Evolutionary conservation across 2,888 invertebrate species (phyloP).

Genomic region (Andrena flavipes): DNA sequence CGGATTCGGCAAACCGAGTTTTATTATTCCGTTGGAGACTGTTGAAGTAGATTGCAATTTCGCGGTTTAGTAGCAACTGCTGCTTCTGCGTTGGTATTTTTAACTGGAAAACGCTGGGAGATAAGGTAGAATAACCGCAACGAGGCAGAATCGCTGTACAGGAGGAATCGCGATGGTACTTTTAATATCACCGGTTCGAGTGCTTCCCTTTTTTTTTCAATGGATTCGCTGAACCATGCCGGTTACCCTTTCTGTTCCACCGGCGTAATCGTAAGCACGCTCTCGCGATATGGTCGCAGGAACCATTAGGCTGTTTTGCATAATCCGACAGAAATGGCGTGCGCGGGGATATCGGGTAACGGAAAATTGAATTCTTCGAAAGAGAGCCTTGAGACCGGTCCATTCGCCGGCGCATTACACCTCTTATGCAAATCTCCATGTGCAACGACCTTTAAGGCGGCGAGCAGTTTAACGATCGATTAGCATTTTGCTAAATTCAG

Average conservation of each 20-base stretch:
- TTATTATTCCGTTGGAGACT: not conserved
- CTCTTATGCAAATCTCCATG: constrained; percentile 58
- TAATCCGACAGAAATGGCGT: constrained; percentile 57
- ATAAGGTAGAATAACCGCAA: too few species aligned
- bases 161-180: not conserved
- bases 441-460: constrained; percentile 45
- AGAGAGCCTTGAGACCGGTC: constrained; percentile 37
- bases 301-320: constrained; percentile 60
- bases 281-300: constrained; percentile 9
- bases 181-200: not conserved
- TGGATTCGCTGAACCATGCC: not conserved
- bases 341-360: constrained; percentile 50
- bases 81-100: too few species aligned
- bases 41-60: not conserved
- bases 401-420: constrained; percentile 37
- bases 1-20: not conserved
- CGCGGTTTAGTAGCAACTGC: too few species aligned
- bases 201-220: not conserved
- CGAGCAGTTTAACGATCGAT: constrained; percentile 8
- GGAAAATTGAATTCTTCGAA: constrained; percentile 64
- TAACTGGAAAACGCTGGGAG: too few species aligned
- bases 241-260: not conserved
- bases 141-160: not conserved
- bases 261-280: constrained; percentile 16
- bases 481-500: constrained; percentile 5